A percentile compares a stretch with the other conserved stretches of the same genome.
Evolutionary conservation across 2,797 vertebrate species (phyloP).

Genomic region (Crossoptilon crossoptilon): DNA sequence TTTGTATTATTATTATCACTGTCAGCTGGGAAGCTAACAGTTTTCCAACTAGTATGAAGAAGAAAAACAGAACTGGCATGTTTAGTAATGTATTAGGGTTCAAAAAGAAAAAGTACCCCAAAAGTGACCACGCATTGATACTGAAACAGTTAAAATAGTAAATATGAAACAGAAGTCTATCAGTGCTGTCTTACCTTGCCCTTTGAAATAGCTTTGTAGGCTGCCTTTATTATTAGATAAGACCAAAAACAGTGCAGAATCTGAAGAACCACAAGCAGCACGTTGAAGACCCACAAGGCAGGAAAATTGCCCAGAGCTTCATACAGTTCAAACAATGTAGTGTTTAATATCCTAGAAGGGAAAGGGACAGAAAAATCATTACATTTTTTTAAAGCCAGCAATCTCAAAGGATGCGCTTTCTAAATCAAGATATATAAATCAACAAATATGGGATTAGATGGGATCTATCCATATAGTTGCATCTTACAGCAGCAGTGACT

Average conservation of each 20-base stretch:
- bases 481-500: not conserved
- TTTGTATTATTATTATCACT: conserved; percentile 20
- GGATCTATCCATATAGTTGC: not conserved
- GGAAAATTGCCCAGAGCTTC: conserved; percentile 96
- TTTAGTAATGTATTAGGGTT: not conserved
- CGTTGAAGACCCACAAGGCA: conserved; percentile 95
- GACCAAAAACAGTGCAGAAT: conserved; percentile 95
- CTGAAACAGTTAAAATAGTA: conserved; percentile 19
- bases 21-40: not conserved
- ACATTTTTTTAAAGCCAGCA: not conserved
- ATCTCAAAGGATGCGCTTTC: not conserved
- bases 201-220: conserved; percentile 93
- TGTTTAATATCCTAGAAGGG: conserved; percentile 92
- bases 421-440: not conserved
- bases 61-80: not conserved
- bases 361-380: conserved; percentile 24
- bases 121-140: not conserved
- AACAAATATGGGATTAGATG: not conserved
- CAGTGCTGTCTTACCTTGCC: conserved; percentile 89
- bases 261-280: conserved; percentile 91
- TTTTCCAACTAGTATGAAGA: conserved; percentile 3
- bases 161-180: not conserved
- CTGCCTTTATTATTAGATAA: conserved; percentile 93
- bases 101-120: not conserved
- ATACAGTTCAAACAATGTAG: conserved; percentile 94